Percentiles rank a stretch among this genome's conserved stretches.
These are phyloP conservation scores for Hexactinellida sp. DNA, from an alignment of 37 sponge, comb jelly and placozoan genomes.

Conservation along the genomic window DNA sequence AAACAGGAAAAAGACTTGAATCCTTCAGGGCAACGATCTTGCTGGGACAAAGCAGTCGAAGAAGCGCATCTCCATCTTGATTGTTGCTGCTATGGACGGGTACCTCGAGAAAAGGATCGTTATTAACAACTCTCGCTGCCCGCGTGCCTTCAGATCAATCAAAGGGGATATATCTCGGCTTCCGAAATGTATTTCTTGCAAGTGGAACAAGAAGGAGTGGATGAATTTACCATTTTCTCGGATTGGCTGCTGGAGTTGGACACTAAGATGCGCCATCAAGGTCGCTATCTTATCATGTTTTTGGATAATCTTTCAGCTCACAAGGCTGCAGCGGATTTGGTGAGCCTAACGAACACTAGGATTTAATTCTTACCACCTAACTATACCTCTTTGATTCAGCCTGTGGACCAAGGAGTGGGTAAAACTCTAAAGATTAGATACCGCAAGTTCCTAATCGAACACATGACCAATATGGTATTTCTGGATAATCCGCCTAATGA, in stretches of 20 bases:
- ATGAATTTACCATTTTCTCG: not conserved
- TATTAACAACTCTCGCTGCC: not conserved
- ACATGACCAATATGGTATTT: not conserved
- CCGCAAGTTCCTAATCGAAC: not conserved
- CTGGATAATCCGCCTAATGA: not conserved
- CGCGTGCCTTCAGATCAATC: not conserved
- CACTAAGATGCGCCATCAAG: not conserved
- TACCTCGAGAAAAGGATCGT: not conserved
- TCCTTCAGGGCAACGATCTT: not conserved
- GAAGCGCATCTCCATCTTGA: not conserved
- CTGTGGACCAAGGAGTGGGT: not conserved
- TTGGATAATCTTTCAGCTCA: not conserved
- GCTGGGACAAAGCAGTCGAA: not conserved
- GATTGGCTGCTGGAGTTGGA: not conserved
- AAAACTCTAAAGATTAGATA: not conserved
- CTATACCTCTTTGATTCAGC: not conserved
- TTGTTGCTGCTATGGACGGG: not conserved
- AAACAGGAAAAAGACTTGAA: not conserved
- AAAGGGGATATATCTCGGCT: not conserved
- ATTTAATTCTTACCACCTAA: not conserved
- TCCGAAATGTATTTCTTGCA: not conserved
- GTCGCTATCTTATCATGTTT: not conserved
- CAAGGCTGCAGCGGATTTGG: not conserved
- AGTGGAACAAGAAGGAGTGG: not conserved
- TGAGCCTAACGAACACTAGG: not conserved